phyloP scores from a whole-genome alignment of 2,888 invertebrate species.

The Dione vanillae region DNA sequence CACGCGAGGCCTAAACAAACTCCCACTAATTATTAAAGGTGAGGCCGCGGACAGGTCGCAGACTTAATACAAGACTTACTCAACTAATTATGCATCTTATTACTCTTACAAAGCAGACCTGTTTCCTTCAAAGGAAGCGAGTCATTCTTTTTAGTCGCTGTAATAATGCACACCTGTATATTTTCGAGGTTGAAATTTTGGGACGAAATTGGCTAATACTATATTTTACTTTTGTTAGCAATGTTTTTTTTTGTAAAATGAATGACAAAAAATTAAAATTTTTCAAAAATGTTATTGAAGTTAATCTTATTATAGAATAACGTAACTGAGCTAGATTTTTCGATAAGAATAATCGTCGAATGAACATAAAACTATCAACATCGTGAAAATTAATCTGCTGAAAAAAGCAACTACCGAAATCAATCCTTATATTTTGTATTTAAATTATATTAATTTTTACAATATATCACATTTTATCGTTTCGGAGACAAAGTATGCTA shows the following conservation, averaged over 20 bases:
- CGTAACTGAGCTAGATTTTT: too few species aligned
- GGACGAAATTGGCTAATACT: constrained; percentile 8
- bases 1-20: constrained; percentile 37
- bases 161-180: constrained; percentile 24
- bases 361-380: too few species aligned
- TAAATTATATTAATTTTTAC: too few species aligned
- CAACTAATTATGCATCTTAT: constrained; percentile 51
- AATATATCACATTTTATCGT: too few species aligned
- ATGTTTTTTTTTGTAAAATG: not conserved
- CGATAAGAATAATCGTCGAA: too few species aligned
- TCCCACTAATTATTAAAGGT: constrained; percentile 31
- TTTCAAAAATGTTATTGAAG: too few species aligned
- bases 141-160: not conserved
- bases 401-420: too few species aligned
- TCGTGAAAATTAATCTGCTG: too few species aligned
- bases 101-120: constrained; percentile 37
- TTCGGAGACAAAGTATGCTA: too few species aligned
- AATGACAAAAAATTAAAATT: not conserved
- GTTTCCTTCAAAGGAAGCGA: constrained; percentile 26
- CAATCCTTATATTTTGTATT: too few species aligned
- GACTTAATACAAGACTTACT: constrained; percentile 48
- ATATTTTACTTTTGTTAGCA: constrained; percentile 5
- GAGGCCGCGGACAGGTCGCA: constrained; percentile 26
- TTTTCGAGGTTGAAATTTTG: not conserved
- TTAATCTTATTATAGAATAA: too few species aligned